These are phyloP conservation scores for Onychomys leucogaster DNA, from an alignment of 2,797 vertebrate genomes.

Conservation along the genomic window DNA sequence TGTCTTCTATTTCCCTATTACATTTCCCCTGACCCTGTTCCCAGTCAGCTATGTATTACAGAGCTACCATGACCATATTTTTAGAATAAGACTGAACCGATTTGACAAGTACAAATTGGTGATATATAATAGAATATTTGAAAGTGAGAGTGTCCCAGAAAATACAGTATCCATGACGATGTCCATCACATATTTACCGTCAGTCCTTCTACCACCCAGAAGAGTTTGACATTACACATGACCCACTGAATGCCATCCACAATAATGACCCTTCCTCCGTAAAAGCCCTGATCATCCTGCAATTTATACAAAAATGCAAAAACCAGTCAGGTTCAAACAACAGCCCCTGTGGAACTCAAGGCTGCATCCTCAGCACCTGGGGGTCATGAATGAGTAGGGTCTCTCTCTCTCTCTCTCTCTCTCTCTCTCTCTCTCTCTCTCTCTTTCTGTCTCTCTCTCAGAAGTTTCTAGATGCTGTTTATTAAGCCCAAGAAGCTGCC, in stretches of 20 bases:
- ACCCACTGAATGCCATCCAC: rapidly evolving
- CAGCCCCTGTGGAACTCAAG: background rate
- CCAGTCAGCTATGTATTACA: background rate
- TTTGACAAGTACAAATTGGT: constrained; percentile 9
- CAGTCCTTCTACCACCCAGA: background rate
- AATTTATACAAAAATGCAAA: background rate
- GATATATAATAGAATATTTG: background rate
- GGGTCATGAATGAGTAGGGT: background rate
- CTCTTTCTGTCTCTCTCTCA: no score
- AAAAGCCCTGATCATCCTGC: background rate
- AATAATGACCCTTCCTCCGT: background rate
- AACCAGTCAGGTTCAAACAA: background rate
- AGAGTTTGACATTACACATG: background rate
- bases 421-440: background rate
- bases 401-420: no score
- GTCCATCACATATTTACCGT: rapidly evolving
- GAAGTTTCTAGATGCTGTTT: background rate
- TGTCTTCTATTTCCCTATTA: background rate
- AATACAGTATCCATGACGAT: background rate
- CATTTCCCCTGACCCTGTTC: background rate
- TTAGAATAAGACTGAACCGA: background rate
- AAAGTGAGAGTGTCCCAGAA: background rate
- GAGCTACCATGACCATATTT: background rate
- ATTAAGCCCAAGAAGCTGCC: background rate
- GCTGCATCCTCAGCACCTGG: background rate